Evolutionary conservation across 2,113 vertebrate species (phyloP).

Genomic region (Mobula hypostoma): DNA sequence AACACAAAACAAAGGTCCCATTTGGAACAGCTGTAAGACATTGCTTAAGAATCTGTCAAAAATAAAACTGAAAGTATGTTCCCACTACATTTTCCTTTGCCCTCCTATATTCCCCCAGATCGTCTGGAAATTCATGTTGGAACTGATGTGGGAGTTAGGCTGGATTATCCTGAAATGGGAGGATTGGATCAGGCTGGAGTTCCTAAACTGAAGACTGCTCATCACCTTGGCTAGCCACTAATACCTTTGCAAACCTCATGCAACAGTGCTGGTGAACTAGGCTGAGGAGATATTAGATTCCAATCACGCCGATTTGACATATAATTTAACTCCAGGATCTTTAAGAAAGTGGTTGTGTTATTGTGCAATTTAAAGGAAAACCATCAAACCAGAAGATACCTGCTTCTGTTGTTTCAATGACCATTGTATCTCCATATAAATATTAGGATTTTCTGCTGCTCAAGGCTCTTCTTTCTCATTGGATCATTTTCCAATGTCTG

Average conservation of each 20-base stretch:
- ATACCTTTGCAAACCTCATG: neutral
- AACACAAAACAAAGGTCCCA: neutral
- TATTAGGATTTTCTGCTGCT: neutral
- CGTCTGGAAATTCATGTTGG: neutral
- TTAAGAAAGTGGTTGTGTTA: neutral
- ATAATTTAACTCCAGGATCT: neutral
- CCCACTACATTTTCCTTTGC: neutral
- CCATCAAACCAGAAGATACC: neutral
- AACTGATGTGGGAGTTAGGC: neutral
- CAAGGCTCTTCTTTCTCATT: neutral
- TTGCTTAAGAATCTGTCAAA: neutral
- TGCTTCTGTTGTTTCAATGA: neutral
- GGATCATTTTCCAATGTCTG: neutral
- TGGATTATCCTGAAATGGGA: neutral
- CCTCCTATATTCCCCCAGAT: neutral
- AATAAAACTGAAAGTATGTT: neutral
- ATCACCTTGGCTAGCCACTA: neutral
- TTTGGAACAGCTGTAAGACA: slow-evolving; percentile 5
- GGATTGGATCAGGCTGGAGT: neutral
- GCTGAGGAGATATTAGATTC: neutral
- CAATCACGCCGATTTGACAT: no score
- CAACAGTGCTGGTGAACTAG: neutral
- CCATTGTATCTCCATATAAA: neutral
- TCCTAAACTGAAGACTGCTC: neutral
- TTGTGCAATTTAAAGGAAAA: neutral